Conservation (phyloP, 2,888 invertebrate genomes). For the Eilema griseolum region DNA sequence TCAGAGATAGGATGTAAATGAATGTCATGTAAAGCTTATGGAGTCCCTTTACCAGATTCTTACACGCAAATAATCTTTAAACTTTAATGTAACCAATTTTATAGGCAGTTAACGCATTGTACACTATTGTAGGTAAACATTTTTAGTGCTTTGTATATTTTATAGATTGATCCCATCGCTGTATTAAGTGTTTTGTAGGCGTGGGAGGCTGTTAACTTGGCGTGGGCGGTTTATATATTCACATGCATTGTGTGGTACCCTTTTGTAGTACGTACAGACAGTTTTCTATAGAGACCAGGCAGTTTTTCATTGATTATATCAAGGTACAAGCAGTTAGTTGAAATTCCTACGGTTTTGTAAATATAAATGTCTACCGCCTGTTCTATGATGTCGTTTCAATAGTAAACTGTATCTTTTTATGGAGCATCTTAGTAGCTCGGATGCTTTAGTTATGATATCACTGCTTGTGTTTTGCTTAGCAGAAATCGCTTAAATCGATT, state of each 20-base stretch:
- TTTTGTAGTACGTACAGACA: slow-evolving; percentile 66
- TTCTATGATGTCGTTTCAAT: slow-evolving; percentile 28
- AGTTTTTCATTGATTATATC: slow-evolving; percentile 76
- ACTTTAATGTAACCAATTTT: slow-evolving; percentile 58
- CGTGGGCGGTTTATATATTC: slow-evolving; percentile 81
- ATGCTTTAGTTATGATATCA: slow-evolving; percentile 18
- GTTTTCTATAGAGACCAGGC: slow-evolving; percentile 71
- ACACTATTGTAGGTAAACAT: slow-evolving; percentile 62
- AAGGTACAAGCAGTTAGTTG: slow-evolving; percentile 60
- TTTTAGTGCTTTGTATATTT: slow-evolving; percentile 75
- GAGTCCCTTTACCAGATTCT: slow-evolving; percentile 35
- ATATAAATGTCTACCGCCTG: slow-evolving; percentile 43
- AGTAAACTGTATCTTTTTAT: slow-evolving; percentile 36
- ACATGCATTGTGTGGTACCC: slow-evolving; percentile 65
- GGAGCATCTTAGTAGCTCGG: slow-evolving; percentile 23
- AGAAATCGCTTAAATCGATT: no score
- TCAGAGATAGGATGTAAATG: slow-evolving; percentile 34
- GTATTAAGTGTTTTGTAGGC: slow-evolving; percentile 76
- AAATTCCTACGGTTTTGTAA: slow-evolving; percentile 39
- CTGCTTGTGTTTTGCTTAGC: neutral
- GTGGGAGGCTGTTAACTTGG: slow-evolving; percentile 71
- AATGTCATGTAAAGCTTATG: slow-evolving; percentile 36
- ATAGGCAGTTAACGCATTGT: slow-evolving; percentile 61
- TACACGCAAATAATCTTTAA: slow-evolving; percentile 51
- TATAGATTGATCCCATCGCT: slow-evolving; percentile 70